These are phyloP conservation scores for Gavialis gangeticus DNA, from an alignment of 2,113 vertebrate genomes.

Conservation along the genomic window DNA sequence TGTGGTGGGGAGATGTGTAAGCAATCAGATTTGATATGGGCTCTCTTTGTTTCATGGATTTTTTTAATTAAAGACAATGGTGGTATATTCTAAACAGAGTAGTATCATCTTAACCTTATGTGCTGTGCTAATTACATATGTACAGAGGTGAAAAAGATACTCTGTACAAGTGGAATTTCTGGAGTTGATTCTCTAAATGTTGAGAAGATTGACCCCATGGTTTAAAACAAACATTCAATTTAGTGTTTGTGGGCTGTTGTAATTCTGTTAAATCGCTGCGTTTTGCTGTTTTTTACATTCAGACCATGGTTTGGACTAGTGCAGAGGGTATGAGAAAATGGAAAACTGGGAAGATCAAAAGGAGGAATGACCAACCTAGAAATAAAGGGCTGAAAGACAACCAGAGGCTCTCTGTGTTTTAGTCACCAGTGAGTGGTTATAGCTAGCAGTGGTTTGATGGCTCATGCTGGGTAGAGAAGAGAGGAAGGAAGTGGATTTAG, in stretches of 20 bases:
- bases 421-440: slow-evolving; percentile 26
- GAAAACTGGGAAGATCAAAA: not conserved
- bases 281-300: not conserved
- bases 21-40: rapidly evolving
- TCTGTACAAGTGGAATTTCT: not conserved
- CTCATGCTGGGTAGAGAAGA: slow-evolving; percentile 54
- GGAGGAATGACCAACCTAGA: not conserved
- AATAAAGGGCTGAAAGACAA: not conserved
- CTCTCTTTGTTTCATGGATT: not conserved
- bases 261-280: not conserved
- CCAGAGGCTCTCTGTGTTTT: slow-evolving; percentile 19
- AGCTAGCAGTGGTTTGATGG: slow-evolving; percentile 32
- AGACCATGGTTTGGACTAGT: not conserved
- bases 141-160: not conserved
- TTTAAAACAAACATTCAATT: not conserved
- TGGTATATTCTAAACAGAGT: not conserved
- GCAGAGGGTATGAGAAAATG: not conserved
- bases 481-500: slow-evolving; percentile 73
- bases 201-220: rapidly evolving
- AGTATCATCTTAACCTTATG: rapidly evolving
- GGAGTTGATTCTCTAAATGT: not conserved
- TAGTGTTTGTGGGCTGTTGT: not conserved
- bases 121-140: not conserved
- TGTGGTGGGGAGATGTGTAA: not conserved
- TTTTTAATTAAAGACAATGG: not conserved